Evolutionary conservation across 92 coral and sea anemone species (phyloP).

Genomic region (Epizoanthus stellaris): DNA sequence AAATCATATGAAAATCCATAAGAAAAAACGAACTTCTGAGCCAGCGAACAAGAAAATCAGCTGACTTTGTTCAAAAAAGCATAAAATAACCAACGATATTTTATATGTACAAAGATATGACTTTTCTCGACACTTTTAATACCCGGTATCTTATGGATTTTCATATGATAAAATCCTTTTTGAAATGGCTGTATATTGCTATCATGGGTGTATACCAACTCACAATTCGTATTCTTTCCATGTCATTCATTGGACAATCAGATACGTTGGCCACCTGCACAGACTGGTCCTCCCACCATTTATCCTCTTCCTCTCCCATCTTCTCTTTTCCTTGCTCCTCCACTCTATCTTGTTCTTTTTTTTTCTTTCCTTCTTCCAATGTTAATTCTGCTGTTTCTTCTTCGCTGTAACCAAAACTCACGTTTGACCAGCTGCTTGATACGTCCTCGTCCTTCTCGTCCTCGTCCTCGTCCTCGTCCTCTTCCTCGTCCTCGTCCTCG

Average conservation of each 20-base stretch:
- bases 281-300: background rate
- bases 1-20: no score
- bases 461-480: background rate
- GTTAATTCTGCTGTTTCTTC: background rate
- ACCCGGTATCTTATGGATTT: no score
- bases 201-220: background rate
- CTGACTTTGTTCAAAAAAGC: no score
- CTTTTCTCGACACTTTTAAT: no score
- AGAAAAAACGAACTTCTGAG: no score
- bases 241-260: slow-evolving; percentile 24
- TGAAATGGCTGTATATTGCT: no score
- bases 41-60: no score
- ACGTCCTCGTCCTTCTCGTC: no score
- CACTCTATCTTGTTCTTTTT: background rate
- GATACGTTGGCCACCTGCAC: slow-evolving; percentile 31
- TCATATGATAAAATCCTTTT: no score
- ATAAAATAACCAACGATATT: no score
- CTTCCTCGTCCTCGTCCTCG: background rate
- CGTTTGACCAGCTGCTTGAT: slow-evolving; percentile 9
- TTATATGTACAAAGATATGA: no score
- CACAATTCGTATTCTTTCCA: slow-evolving; percentile 37
- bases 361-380: background rate
- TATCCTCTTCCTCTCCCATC: background rate
- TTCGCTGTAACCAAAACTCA: background rate
- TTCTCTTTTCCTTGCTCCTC: background rate